Evolutionary conservation across 2,113 vertebrate species (phyloP), one percentile per base, ranked within the genome.

Genomic region (Corythaeola cristata): DNA sequence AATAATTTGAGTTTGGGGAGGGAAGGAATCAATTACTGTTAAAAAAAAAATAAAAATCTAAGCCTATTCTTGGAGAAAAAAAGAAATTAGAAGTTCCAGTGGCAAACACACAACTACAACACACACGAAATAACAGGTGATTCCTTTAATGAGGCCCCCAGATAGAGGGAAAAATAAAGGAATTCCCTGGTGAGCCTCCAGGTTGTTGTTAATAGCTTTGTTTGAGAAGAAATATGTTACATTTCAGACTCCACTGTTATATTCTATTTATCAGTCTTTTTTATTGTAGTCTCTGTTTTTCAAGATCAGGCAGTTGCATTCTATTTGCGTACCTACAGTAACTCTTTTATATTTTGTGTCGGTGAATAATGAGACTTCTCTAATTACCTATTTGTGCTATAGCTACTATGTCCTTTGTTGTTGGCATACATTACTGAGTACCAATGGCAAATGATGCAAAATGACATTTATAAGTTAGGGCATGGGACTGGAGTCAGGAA

Each of bases 291-390:
- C 19, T 28, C 35, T 22, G 33, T 96, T 97, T 90, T 50, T 97
- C 71, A 97, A 74, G 67, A 93, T 88, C 58, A 69, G 67, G 91
- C 50, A 78, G 32, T 37, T 59, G 12, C 68, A 93, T 91, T 81
- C 58, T 76, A 37, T 93, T 95, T 97, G 27, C 77, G 19, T 73
- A 71, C 39, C 32, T 78, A 55, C 71, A 93, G 35, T 50, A 94
- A 78, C 58, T 88, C 73, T 96, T 78, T 93, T 74, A 41, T 94
- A 92, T 80, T 69, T 78, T 45, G 39, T 88, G 33, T 35, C 7
- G 24, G 41, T 94, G 58, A 96, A 96, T 97, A 97, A 95, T 81
- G 81, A 91, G 93, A 32, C 37, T 94, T 88, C 79, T 90, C 59
- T 96, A 95, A 95, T 96, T 95, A 97, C 35, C 82, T 95, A 58